Conservation (phyloP, 2,113 vertebrate species). For the Ellobius talpinus region DNA sequence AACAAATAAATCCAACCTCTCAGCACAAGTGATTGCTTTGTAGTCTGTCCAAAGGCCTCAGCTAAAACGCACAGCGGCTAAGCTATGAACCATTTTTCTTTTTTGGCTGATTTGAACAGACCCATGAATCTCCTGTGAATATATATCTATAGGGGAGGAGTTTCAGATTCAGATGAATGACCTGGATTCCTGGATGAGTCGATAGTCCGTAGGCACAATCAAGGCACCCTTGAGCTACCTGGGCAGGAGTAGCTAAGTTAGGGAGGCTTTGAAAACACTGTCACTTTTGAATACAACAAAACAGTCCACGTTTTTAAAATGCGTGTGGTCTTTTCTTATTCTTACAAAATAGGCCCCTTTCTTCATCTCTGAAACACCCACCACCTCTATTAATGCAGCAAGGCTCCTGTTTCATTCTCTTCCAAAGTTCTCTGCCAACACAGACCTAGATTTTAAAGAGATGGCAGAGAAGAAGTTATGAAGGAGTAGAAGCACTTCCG, state of each 20-base stretch:
- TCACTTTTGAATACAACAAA: background rate
- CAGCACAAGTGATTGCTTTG: constrained; percentile 55
- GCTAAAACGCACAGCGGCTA: constrained; percentile 63
- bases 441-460: background rate
- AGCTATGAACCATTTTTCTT: constrained; percentile 31
- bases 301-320: background rate
- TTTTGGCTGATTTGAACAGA: constrained; percentile 45
- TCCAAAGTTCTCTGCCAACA: constrained; percentile 16
- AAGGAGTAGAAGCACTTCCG: background rate
- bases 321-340: background rate
- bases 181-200: background rate
- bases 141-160: constrained; percentile 29
- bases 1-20: background rate
- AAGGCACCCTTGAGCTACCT: background rate
- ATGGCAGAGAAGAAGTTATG: constrained; percentile 26
- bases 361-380: background rate
- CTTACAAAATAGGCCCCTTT: background rate
- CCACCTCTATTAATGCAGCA: background rate
- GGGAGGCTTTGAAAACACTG: background rate
- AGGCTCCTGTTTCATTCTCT: background rate
- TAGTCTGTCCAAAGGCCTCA: constrained; percentile 66
- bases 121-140: background rate
- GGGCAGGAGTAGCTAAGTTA: background rate
- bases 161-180: constrained; percentile 64
- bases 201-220: background rate